Base-by-base conservation (phyloP, 2,113 vertebrate species). In the Scophthalmus maximus region DNA sequence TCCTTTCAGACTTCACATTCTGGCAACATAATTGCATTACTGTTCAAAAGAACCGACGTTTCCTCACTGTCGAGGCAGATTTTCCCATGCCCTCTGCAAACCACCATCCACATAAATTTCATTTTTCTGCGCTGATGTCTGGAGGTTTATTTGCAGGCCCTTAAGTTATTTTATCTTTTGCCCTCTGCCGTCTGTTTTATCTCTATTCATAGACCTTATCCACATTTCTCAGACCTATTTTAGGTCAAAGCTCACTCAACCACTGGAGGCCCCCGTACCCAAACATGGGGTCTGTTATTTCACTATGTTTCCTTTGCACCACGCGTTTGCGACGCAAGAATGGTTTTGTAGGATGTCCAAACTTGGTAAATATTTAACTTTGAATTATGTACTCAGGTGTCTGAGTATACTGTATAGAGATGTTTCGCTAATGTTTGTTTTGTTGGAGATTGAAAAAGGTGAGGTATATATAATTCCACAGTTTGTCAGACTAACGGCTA, bases 21-120 rank as follows among this genome's bases (percentile, higher is more conserved):
- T 70, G 93, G 85, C 87, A 90, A 95, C 53, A 90, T 85, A 87
- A 84, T 89, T 92, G 81, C 90, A 89, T 89, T 93, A 91, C 91
- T 93, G 93, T 93, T 94, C 91, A 95, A 94, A 94, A 94, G 94
- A 94, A 92, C 92, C 81, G 89, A 92, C 23, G 68, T 89, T 92
- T 95, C 87, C 87, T 63, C 86, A 86, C 12, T 68, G 64, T 55
- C 25, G 20, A 47, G 42, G 22, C 69, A 70, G 66, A 77, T 70
- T 89, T 91, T 89, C 84, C 83, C 84, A 87, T 79, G 85, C 78
- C 81, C 88, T 84, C 67, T 32, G 32, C 65, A 78, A 85, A 74
- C 73, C 77, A 12, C 26, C 44, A 46, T 76, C 74, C 49, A 50
- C 68, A 83, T 60, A 49, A 49, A 78, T 66, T 62, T 40, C 34